These are phyloP conservation scores for Aurelia sp. DNA, from an alignment of 30 jellyfish, hydroid and myxozoan genomes.

Conservation along the genomic window DNA sequence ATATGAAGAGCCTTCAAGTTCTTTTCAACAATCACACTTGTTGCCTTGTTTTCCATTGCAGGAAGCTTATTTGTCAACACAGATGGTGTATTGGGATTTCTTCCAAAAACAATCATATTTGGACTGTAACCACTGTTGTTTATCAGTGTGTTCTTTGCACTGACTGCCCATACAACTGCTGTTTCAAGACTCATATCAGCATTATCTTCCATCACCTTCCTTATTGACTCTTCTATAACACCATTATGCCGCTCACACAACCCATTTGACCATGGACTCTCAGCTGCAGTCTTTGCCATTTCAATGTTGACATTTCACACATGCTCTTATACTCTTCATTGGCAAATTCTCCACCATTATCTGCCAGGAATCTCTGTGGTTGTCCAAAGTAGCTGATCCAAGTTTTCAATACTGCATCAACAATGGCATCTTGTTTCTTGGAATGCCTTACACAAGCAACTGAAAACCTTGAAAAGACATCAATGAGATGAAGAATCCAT, in stretches of 20 bases:
- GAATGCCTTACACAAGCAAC: too few relatives aligned
- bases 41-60: too few relatives aligned
- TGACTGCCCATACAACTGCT: constrained; percentile 20
- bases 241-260: constrained; percentile 26
- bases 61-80: too few relatives aligned
- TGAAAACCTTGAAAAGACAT: background rate
- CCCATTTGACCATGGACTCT: constrained; percentile 58
- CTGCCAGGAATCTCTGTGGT: constrained; percentile 40
- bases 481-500: too few relatives aligned
- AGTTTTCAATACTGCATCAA: too few relatives aligned
- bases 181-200: constrained; percentile 3
- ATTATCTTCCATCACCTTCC: constrained; percentile 1
- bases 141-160: too few relatives aligned
- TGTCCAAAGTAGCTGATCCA: background rate
- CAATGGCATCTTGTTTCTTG: too few relatives aligned
- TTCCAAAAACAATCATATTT: too few relatives aligned
- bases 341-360: constrained; percentile 66
- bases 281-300: constrained; percentile 48
- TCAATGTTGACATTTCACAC: constrained; percentile 39
- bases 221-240: background rate
- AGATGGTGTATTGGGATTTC: too few relatives aligned
- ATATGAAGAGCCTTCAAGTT: too few relatives aligned
- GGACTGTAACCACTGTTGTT: too few relatives aligned
- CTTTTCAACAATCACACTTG: too few relatives aligned
- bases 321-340: constrained; percentile 27